Base-by-base conservation (phyloP, 2,797 vertebrate species). In the Poeciliopsis infans region DNA sequence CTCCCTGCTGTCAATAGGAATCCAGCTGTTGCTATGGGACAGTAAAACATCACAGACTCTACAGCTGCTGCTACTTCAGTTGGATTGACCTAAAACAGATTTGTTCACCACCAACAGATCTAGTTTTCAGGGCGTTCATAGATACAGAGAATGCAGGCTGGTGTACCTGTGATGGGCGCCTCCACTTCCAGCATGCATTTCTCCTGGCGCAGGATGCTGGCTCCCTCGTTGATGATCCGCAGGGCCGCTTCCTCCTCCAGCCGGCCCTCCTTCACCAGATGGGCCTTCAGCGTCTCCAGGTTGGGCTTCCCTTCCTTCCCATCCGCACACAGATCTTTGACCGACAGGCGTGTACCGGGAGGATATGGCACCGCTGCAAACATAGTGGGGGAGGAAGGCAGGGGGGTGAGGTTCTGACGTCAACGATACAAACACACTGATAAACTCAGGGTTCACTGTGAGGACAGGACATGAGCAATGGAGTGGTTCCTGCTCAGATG, bases 121-220 rank as follows among this genome's bases (percentile, higher is more conserved):
- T 23, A 25, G 53, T 55, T 28, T 55, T n/a, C 23, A n/a, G 53
- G 53, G 10, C 3, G 1, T 55, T 28, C 53, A 55, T 11, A 55
- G 53, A 23, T 55, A n/a, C 25, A 39, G 12, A 2, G 7, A 20
- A 11, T 25, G 39, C 15, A 2, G 20, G 12, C 25, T 45, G 6
- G 31, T 28, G 71, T 83, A 98, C 98, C 98, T 93, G 98, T 99
- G 95, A 99, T 96, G 6, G 98, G 98, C 5, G 98, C 97, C 8
- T 99, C 98, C 88, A 99, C 97, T 80, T 99, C 98, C 85, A 99
- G 96, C 97, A 99, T 98, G 47, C 97, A 99, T 79, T 97, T 98
- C 95, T 99, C 98, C 33, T 97, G 96, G 79, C 97, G 94, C 13
- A 99, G 96, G 93, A 99, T 97, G 91, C 91, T 93, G 5, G 97